These are phyloP conservation scores for Rhinichthys klamathensis DNA, from an alignment of 2,113 vertebrate species.

Conservation along the genomic window DNA sequence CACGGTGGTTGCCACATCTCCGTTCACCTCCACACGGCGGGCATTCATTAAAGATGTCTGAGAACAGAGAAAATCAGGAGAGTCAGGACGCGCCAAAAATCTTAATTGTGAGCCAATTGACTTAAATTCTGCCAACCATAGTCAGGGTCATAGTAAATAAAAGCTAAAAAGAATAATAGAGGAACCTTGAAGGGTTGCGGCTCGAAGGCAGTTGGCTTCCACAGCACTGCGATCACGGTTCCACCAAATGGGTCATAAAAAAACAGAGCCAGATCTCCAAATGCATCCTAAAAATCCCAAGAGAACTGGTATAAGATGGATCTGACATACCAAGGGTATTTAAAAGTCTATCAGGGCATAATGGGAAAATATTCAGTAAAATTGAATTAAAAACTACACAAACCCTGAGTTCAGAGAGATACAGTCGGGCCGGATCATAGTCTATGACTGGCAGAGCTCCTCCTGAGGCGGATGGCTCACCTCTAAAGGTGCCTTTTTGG, in stretches of 20 bases:
- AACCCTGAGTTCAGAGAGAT: slow-evolving; percentile 88
- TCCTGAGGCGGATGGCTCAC: slow-evolving; percentile 47
- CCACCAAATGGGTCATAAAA: slow-evolving; percentile 92
- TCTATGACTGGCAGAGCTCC: slow-evolving; percentile 85
- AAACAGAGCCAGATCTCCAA: slow-evolving; percentile 89
- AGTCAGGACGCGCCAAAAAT: background rate
- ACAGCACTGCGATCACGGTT: slow-evolving; percentile 89
- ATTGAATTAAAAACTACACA: slow-evolving; percentile 57
- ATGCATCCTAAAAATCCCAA: slow-evolving; percentile 78
- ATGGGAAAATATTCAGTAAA: background rate
- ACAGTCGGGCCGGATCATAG: slow-evolving; percentile 87
- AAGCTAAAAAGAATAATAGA: background rate
- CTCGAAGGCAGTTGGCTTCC: slow-evolving; percentile 90
- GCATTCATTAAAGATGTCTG: slow-evolving; percentile 85
- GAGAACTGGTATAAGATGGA: background rate
- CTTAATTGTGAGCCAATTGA: background rate
- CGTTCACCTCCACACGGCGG: slow-evolving; percentile 72
- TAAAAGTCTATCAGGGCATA: background rate
- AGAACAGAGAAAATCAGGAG: slow-evolving; percentile 19
- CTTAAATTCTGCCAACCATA: background rate
- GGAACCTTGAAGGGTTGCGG: slow-evolving; percentile 88
- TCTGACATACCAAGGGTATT: background rate
- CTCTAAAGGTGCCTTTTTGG: slow-evolving; percentile 73
- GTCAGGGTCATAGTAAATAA: background rate
- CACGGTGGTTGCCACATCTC: slow-evolving; percentile 69